Evolutionary conservation across 2,797 vertebrate genomes (phyloP).

Genomic region (Luscinia luscinia): DNA sequence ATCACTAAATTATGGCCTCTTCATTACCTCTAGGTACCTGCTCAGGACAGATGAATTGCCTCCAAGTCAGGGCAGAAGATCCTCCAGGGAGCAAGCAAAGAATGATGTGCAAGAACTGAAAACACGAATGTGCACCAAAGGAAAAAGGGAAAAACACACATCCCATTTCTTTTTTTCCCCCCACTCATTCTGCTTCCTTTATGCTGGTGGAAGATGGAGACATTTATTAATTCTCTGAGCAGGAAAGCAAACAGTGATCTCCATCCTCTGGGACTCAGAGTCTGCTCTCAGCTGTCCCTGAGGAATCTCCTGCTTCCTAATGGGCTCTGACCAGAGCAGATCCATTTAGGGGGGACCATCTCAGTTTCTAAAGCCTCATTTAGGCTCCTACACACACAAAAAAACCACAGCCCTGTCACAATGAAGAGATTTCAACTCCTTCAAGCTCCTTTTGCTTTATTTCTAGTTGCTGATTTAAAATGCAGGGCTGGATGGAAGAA

Average conservation of each 20-base stretch:
- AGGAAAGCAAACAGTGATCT: constrained; percentile 77
- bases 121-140: constrained; percentile 55
- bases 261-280: constrained; percentile 59
- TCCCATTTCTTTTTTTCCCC: not conserved
- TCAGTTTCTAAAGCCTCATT: constrained; percentile 75
- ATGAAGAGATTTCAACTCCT: constrained; percentile 27
- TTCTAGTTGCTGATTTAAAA: constrained; percentile 73
- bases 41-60: constrained; percentile 63
- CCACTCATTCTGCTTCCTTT: constrained; percentile 72
- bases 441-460: constrained; percentile 44
- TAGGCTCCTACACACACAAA: constrained; percentile 56
- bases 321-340: constrained; percentile 72
- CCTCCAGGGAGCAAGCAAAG: constrained; percentile 56
- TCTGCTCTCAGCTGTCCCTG: constrained; percentile 75
- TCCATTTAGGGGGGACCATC: constrained; percentile 61
- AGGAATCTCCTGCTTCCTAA: constrained; percentile 70
- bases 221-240: constrained; percentile 79
- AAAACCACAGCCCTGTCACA: constrained; percentile 64
- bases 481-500: constrained; percentile 39
- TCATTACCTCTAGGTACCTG: constrained; percentile 63
- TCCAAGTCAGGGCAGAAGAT: constrained; percentile 54
- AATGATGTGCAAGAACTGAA: constrained; percentile 62
- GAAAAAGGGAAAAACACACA: constrained; percentile 60
- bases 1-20: constrained; percentile 65
- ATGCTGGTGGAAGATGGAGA: constrained; percentile 74